Evolutionary conservation across 2,113 vertebrate species (phyloP).

Genomic region (Scopus umbretta): DNA sequence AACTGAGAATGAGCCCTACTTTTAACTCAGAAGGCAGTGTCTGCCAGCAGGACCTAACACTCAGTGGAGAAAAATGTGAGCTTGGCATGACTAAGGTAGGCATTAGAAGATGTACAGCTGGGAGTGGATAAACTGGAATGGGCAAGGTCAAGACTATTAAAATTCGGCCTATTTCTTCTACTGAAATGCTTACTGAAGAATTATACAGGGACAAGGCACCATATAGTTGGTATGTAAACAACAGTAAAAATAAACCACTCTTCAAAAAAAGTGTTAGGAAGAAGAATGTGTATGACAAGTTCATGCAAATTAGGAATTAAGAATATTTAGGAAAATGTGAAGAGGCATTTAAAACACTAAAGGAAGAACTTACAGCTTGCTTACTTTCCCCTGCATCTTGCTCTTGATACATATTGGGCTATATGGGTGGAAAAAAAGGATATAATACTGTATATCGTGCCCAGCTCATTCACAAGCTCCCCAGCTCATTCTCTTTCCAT

Average conservation of each 20-base stretch:
- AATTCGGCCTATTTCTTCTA: conserved; percentile 51
- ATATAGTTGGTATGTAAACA: not conserved
- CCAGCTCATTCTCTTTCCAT: not conserved
- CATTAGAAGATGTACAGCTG: not conserved
- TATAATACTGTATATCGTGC: not conserved
- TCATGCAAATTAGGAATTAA: not conserved
- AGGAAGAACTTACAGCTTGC: not conserved
- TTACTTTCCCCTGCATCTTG: not conserved
- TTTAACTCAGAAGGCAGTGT: not conserved
- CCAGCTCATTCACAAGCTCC: not conserved
- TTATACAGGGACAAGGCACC: not conserved
- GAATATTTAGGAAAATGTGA: not conserved
- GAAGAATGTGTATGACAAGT: not conserved
- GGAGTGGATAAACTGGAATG: conserved; percentile 47
- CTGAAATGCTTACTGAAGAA: not conserved
- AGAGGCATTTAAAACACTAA: not conserved
- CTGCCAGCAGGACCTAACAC: not conserved
- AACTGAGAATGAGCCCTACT: not conserved
- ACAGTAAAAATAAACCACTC: not conserved
- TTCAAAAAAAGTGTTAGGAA: not conserved
- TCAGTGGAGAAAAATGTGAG: conserved; percentile 50
- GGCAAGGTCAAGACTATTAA: conserved; percentile 44
- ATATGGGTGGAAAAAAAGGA: not conserved
- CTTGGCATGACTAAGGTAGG: conserved; percentile 27
- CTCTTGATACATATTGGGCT: not conserved